Evolutionary conservation across 2,797 vertebrate genomes (phyloP).

Genomic region (Dicrostonyx torquatus): DNA sequence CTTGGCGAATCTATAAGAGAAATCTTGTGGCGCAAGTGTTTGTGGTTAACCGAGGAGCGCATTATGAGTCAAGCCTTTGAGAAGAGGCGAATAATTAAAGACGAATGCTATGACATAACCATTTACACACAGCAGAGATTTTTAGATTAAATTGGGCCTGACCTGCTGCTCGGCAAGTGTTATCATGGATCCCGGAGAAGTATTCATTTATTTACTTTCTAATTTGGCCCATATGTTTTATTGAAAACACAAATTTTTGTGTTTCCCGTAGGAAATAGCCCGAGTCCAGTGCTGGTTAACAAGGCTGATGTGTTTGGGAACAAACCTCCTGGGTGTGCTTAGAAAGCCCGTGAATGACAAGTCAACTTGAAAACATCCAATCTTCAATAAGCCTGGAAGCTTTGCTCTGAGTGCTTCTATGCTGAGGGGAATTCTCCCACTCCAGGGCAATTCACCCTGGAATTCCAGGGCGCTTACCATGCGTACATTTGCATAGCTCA

Average conservation of each 20-base stretch:
- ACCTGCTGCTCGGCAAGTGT: constrained; percentile 89
- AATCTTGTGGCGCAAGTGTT: constrained; percentile 90
- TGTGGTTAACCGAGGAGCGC: constrained; percentile 90
- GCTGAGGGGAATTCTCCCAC: background rate
- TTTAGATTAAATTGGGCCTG: constrained; percentile 89
- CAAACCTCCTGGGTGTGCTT: constrained; percentile 64
- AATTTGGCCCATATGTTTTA: constrained; percentile 89
- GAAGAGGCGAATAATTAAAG: constrained; percentile 90
- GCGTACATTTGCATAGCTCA: background rate
- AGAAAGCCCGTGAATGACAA: constrained; percentile 55
- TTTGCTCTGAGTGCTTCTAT: background rate
- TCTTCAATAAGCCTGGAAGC: background rate
- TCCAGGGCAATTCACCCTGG: background rate
- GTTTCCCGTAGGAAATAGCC: constrained; percentile 81
- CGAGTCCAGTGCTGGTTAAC: constrained; percentile 76
- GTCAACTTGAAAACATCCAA: constrained; percentile 57
- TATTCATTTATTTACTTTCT: constrained; percentile 88
- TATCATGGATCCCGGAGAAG: constrained; percentile 87
- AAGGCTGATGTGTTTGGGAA: constrained; percentile 75
- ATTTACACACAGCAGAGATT: constrained; percentile 88
- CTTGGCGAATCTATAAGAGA: constrained; percentile 85
- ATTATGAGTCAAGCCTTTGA: constrained; percentile 89
- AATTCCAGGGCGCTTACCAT: background rate
- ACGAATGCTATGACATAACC: constrained; percentile 92
- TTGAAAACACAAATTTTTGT: constrained; percentile 80